phyloP scores from a whole-genome alignment of 2,113 vertebrate species.

The Zootoca vivipara region DNA sequence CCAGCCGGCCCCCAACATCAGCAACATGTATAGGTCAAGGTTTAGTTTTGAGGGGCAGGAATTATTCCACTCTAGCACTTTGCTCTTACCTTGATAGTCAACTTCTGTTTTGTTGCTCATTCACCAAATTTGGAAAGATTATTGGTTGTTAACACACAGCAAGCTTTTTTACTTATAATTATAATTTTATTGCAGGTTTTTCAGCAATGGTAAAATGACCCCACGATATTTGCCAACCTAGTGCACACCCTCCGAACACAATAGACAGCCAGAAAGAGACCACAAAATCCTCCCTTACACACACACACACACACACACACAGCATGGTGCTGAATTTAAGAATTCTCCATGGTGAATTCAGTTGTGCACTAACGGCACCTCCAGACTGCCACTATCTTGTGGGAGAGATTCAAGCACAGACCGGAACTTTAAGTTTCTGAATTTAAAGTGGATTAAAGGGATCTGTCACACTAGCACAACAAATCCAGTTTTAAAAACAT shows the following conservation, averaged over 20 bases:
- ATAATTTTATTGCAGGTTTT: too few relatives aligned
- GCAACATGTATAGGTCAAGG: not conserved
- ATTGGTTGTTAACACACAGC: not conserved
- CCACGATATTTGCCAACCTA: not conserved
- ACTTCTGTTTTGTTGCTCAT: not conserved
- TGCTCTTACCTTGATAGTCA: not conserved
- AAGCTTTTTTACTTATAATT: too few relatives aligned
- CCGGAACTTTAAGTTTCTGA: too few relatives aligned
- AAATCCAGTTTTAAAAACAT: too few relatives aligned
- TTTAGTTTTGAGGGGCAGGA: not conserved
- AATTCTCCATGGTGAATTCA: not conserved
- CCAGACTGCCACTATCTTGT: too few relatives aligned
- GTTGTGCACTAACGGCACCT: not conserved
- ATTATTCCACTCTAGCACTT: not conserved
- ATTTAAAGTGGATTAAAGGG: too few relatives aligned
- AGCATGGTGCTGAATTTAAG: not conserved
- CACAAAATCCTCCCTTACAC: not conserved
- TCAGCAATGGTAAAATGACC: not conserved
- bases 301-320: too few relatives aligned
- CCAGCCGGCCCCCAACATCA: not conserved
- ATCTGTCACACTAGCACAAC: too few relatives aligned
- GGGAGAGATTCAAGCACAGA: too few relatives aligned
- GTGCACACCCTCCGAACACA: not conserved
- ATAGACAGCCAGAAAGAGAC: not conserved
- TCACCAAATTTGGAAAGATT: not conserved